Conservation (phyloP, 2,888 invertebrate species). For the Mycalesis mineus region DNA sequence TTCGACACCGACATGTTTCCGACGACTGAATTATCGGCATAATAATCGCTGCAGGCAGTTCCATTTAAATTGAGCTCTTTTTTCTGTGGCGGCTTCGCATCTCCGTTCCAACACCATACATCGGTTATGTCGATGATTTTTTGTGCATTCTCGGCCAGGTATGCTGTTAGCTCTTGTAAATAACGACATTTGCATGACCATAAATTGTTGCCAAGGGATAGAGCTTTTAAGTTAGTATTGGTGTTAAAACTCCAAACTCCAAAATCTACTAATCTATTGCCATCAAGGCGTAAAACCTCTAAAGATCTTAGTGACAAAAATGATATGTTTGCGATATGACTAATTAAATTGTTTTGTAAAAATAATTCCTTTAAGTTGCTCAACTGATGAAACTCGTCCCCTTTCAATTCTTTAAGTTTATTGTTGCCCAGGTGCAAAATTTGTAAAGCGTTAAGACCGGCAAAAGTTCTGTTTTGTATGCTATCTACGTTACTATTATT, state of each 20-base stretch:
- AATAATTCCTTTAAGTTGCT: slow-evolving; percentile 88
- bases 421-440: slow-evolving; percentile 92
- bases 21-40: slow-evolving; percentile 88
- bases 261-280: slow-evolving; percentile 88
- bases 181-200: slow-evolving; percentile 96
- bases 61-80: slow-evolving; percentile 90
- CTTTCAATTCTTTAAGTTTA: slow-evolving; percentile 86
- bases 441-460: slow-evolving; percentile 87
- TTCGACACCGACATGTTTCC: slow-evolving; percentile 89
- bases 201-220: slow-evolving; percentile 89
- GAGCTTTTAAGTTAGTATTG: slow-evolving; percentile 83
- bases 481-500: slow-evolving; percentile 90
- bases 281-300: slow-evolving; percentile 88
- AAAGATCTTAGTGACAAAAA: slow-evolving; percentile 87
- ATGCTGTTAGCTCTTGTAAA: slow-evolving; percentile 88
- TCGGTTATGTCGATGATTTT: slow-evolving; percentile 88
- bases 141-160: slow-evolving; percentile 88
- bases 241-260: slow-evolving; percentile 86
- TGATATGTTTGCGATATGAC: slow-evolving; percentile 87
- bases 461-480: slow-evolving; percentile 94
- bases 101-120: slow-evolving; percentile 89
- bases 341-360: slow-evolving; percentile 90
- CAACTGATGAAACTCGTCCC: slow-evolving; percentile 90
- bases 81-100: slow-evolving; percentile 84
- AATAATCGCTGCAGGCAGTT: slow-evolving; percentile 91